These are phyloP conservation scores for Sorex fumeus DNA, from an alignment of 2,113 vertebrate genomes.

Conservation along the genomic window DNA sequence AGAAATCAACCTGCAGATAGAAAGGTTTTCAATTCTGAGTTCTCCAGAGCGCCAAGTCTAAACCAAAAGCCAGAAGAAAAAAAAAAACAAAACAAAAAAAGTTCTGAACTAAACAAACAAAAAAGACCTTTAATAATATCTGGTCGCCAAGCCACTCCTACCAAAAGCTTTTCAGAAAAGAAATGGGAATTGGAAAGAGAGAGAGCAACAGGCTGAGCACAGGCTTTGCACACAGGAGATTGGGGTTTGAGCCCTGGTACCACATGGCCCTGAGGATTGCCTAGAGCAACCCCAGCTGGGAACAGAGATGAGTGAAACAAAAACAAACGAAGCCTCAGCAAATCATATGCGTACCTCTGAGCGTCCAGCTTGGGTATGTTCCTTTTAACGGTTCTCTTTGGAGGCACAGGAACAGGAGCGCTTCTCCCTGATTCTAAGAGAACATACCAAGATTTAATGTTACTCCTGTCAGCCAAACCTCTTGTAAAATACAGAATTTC, in stretches of 20 bases:
- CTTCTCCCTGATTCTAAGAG: slow-evolving; percentile 85
- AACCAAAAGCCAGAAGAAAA: slow-evolving; percentile 30
- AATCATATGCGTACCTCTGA: slow-evolving; percentile 88
- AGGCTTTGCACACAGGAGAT: too few relatives aligned
- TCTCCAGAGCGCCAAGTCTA: slow-evolving; percentile 20
- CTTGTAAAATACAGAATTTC: neutral
- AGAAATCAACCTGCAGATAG: slow-evolving; percentile 91
- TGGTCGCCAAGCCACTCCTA: slow-evolving; percentile 7
- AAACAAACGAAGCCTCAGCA: neutral
- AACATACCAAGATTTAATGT: slow-evolving; percentile 67
- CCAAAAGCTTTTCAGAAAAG: neutral
- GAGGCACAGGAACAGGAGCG: slow-evolving; percentile 89
- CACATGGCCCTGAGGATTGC: too few relatives aligned
- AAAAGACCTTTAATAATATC: slow-evolving; percentile 5
- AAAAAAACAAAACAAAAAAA: neutral
- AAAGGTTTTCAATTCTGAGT: slow-evolving; percentile 71
- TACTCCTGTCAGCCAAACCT: slow-evolving; percentile 43
- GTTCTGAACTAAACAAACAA: neutral
- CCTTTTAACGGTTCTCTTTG: slow-evolving; percentile 90
- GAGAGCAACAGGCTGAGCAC: too few relatives aligned
- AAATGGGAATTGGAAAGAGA: neutral
- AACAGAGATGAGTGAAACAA: too few relatives aligned
- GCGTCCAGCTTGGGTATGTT: slow-evolving; percentile 95
- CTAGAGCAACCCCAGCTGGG: too few relatives aligned
- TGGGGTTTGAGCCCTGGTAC: too few relatives aligned